A percentile compares a stretch with the other conserved stretches of the same genome.
These are phyloP conservation scores for Chaetorhynchus papuensis DNA, from an alignment of 2,113 vertebrate species.

Conservation along the genomic window DNA sequence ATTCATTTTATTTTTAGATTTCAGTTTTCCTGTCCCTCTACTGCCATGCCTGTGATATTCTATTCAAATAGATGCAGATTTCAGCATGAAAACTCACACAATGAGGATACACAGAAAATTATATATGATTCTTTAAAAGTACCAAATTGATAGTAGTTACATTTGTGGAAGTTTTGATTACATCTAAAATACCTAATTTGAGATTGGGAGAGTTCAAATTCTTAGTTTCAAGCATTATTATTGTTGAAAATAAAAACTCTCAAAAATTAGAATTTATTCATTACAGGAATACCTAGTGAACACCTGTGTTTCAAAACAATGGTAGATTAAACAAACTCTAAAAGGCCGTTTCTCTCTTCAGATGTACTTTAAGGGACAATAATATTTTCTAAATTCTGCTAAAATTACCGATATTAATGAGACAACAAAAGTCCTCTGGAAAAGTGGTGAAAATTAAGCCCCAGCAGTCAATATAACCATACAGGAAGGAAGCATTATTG, in stretches of 20 bases:
- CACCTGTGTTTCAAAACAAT: neutral
- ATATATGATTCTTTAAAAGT: neutral
- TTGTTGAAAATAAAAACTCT: neutral
- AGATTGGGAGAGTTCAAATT: neutral
- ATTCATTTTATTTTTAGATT: neutral
- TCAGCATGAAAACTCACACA: neutral
- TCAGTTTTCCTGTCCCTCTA: neutral
- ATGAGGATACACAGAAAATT: neutral
- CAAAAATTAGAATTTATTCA: neutral
- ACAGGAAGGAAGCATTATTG: neutral
- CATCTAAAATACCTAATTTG: neutral
- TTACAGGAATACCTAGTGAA: neutral
- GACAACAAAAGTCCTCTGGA: neutral
- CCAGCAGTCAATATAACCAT: neutral
- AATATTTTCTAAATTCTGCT: neutral
- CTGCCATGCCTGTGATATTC: neutral
- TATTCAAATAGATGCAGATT: neutral
- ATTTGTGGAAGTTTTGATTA: neutral
- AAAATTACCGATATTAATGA: neutral
- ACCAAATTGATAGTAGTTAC: neutral
- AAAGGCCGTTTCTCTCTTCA: neutral
- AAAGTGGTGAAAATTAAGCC: neutral
- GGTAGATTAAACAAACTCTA: neutral
- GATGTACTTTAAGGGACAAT: neutral
- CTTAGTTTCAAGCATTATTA: neutral